A percentile compares a stretch with the other conserved stretches of the same genome.
Conservation (phyloP, 2,888 invertebrate species). For the Aromia moschata region DNA sequence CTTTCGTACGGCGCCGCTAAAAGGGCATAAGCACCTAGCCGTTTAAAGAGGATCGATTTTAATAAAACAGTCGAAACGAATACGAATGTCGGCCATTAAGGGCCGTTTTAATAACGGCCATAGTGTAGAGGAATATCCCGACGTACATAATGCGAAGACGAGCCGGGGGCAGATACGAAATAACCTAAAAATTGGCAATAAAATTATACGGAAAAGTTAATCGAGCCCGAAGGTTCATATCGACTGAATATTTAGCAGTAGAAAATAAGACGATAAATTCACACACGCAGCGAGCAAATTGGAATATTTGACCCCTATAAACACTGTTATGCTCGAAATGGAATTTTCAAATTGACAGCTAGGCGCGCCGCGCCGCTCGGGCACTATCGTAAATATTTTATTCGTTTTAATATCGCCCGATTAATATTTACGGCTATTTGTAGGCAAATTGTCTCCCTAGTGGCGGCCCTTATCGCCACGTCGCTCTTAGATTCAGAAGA, state of each 20-base stretch:
- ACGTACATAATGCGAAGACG: constrained; percentile 42
- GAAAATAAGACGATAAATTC: constrained; percentile 62
- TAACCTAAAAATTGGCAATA: constrained; percentile 59
- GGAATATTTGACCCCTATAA: constrained; percentile 64
- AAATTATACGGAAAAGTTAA: constrained; percentile 60
- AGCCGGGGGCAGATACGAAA: constrained; percentile 48
- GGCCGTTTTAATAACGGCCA: constrained; percentile 37
- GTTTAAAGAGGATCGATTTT: constrained; percentile 4
- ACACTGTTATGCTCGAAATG: constrained; percentile 57
- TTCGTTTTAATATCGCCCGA: constrained; percentile 30
- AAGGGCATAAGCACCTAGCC: background rate
- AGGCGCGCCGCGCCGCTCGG: constrained; percentile 45
- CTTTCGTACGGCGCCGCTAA: too few species aligned
- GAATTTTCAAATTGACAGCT: constrained; percentile 60
- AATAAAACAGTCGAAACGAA: constrained; percentile 23
- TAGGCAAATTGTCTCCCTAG: constrained; percentile 4
- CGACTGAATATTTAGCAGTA: constrained; percentile 59
- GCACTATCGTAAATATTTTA: constrained; percentile 40
- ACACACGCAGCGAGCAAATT: constrained; percentile 58
- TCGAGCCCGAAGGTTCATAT: constrained; percentile 56
- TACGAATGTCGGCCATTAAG: constrained; percentile 8
- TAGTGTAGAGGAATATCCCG: constrained; percentile 30
- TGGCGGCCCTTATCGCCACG: background rate
- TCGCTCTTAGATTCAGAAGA: too few species aligned
- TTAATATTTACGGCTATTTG: constrained; percentile 35